Base-by-base conservation (phyloP, 2,888 invertebrate genomes). In the Diarsia mendica region DNA sequence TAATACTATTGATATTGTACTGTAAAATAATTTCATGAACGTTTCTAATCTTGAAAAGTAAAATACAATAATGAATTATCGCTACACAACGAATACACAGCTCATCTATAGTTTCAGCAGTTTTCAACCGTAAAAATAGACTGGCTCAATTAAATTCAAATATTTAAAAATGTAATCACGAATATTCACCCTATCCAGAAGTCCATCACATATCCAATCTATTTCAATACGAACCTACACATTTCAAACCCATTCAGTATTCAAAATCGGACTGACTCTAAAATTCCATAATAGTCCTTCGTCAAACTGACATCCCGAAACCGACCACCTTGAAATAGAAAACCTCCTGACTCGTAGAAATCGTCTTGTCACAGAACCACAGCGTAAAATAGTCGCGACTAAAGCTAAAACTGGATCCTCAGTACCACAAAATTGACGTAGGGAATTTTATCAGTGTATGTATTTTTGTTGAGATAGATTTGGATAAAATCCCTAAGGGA, bases 251-350 rank as follows among this genome's bases (percentile, higher is more conserved):
- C 69, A 77, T 81, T 83, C 78, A 64, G 61, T 72, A 79, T 80
- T 73, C 39, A 82, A 83, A 83, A 72, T 83, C 64, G 74, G 58
- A 75, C 75, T 58, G 73, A 87, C 79, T 82, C 82, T 79, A 82
- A 87, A 88, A 86, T 86, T 86, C 83, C 78, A 87, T 88, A 88
- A 84, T 80, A 89, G 83, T 84, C 85, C 85, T 83, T 85, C 87
- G 82, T 85, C 87, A 86, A 80, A 77, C 78, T 88, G 80, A 85
- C 73, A 72, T 86, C 68, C 80, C 78, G 84, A 83, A 91, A 89
- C 85, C 89, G 87, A 80, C 84, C 88, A 92, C 91, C 89, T 91
- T 90, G 91, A 90, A 91, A 92, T 92, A 89, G 89, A 88, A 90
- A 90, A 90, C 87, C 87, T 90, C 82, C 82, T 77, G 82, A 87